phyloP scores from a whole-genome alignment of 2,888 invertebrate genomes.

The Plusia festucae region DNA sequence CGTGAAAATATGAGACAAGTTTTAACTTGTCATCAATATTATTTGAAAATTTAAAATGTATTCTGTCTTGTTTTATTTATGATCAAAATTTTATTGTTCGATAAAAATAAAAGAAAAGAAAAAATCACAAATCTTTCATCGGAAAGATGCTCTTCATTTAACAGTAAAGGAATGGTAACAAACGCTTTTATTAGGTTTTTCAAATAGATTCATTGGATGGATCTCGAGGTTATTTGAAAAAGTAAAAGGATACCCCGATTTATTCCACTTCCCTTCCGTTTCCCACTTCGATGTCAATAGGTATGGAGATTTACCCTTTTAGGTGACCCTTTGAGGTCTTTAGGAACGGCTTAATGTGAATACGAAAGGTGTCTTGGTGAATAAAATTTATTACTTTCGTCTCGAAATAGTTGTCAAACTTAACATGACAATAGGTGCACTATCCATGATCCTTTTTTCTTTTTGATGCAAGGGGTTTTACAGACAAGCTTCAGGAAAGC shows the following conservation, averaged over 20 bases:
- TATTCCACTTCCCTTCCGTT: slow-evolving; percentile 45
- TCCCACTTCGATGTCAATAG: slow-evolving; percentile 56
- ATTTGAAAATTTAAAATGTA: slow-evolving; percentile 20
- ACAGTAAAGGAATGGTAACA: slow-evolving; percentile 13
- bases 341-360: slow-evolving; percentile 49
- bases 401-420: slow-evolving; percentile 23
- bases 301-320: slow-evolving; percentile 64
- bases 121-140: not conserved
- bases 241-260: slow-evolving; percentile 53
- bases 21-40: too few relatives aligned
- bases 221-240: slow-evolving; percentile 33
- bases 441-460: not conserved
- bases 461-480: not conserved
- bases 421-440: not conserved
- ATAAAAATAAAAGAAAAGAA: not conserved
- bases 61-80: slow-evolving; percentile 21
- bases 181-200: slow-evolving; percentile 44
- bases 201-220: slow-evolving; percentile 45
- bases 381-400: slow-evolving; percentile 51
- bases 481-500: not conserved
- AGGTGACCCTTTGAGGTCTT: slow-evolving; percentile 42
- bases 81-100: slow-evolving; percentile 18
- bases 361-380: slow-evolving; percentile 35
- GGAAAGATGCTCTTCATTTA: slow-evolving; percentile 11
- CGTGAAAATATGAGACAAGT: slow-evolving; percentile 41